phyloP scores from a whole-genome alignment of 1,140 invertebrate species.

The Polypedilum pembai region DNA sequence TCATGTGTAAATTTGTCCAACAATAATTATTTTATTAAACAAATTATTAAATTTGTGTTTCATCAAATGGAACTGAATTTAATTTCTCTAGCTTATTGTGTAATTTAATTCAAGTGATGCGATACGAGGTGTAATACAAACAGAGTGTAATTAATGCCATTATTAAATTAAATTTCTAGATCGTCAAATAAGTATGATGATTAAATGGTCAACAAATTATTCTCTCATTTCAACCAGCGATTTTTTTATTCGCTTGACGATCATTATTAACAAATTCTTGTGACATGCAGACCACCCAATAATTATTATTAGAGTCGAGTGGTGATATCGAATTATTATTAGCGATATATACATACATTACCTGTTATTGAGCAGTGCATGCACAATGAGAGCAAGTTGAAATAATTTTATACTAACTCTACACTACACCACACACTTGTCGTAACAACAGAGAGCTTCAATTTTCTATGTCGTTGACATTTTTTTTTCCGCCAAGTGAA shows the following conservation, averaged over 20 bases:
- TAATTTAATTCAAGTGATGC: too few species aligned
- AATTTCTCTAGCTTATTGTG: not conserved
- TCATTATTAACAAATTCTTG: not conserved
- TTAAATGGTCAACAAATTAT: too few species aligned
- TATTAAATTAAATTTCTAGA: too few species aligned
- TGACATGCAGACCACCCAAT: constrained; percentile 17
- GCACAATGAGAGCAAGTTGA: constrained; percentile 10
- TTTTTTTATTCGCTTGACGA: too few species aligned
- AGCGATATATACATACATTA: not conserved
- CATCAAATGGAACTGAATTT: constrained; percentile 15
- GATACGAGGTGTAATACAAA: too few species aligned
- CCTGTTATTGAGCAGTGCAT: constrained; percentile 22
- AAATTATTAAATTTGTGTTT: constrained; percentile 18
- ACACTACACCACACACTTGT: not conserved
- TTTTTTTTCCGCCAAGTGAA: constrained; percentile 19
- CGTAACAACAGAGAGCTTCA: not conserved
- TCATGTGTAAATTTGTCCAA: not conserved
- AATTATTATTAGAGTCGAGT: constrained; percentile 17
- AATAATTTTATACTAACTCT: not conserved
- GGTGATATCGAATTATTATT: constrained; percentile 21
- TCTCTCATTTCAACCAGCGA: too few species aligned
- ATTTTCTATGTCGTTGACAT: not conserved
- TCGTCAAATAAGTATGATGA: too few species aligned
- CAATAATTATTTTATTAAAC: not conserved
- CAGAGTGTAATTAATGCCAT: too few species aligned